Evolutionary conservation across 2,113 vertebrate genomes (phyloP).

Genomic region (Glareola pratincola): DNA sequence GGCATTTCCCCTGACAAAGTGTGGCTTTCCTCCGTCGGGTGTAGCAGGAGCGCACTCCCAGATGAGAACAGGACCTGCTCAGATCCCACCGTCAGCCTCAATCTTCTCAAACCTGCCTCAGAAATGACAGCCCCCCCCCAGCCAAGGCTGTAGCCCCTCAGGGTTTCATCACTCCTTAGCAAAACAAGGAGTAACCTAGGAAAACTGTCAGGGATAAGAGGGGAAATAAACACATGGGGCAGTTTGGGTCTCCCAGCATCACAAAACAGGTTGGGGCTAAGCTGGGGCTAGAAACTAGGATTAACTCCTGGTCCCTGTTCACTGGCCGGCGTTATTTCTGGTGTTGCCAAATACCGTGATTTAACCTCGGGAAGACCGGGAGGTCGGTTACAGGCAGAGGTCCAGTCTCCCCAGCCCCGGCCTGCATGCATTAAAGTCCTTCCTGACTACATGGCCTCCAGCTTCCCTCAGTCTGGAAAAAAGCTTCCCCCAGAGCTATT

Average conservation of each 20-base stretch:
- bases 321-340: background rate
- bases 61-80: background rate
- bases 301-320: background rate
- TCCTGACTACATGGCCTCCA: background rate
- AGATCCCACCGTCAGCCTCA: background rate
- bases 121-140: background rate
- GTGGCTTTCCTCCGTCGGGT: background rate
- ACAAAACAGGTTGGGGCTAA: background rate
- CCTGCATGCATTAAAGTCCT: background rate
- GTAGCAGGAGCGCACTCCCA: background rate
- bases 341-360: background rate
- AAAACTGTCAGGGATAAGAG: background rate
- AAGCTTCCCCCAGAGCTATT: background rate
- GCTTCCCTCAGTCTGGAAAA: background rate
- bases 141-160: background rate
- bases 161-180: background rate
- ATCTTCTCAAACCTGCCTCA: accelerated
- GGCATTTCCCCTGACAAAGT: background rate
- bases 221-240: accelerated
- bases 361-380: background rate
- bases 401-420: background rate
- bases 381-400: background rate
- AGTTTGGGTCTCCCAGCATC: background rate
- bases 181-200: background rate
- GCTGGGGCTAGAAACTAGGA: background rate